Base-by-base conservation (phyloP, 2,888 invertebrate genomes). In the Gandaritis pyraliata region DNA sequence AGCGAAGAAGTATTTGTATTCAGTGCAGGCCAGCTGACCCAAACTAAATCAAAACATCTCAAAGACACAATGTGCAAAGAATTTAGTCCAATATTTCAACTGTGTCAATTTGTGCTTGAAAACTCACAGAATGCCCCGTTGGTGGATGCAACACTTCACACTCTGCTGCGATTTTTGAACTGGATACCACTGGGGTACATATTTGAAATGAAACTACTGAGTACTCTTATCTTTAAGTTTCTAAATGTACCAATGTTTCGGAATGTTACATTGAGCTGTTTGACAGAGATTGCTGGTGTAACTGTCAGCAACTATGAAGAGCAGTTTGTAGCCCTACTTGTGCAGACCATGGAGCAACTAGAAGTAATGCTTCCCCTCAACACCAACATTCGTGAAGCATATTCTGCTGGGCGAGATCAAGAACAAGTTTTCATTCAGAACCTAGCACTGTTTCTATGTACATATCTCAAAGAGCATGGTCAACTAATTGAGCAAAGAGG, bases 131-230 rank as follows among this genome's bases (percentile, higher is more conserved):
- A 99, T 93, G 98, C 98, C 50, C 96, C 97, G 46, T 93, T 99
- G 64, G 98, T 99, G 59, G 97, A 97, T 77, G 96, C 98, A 3
- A 99, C 99, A 0, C 93, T 99, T 70, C 98, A 99, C 84, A 99
- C 99, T 2, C 93, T 99, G 59, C 93, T 99, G 72, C 94, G 98
- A 83, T 99, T 99, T 93, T 94, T 99, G 45, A 99, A 99, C 85
- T 99, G 99, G 99, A 99, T 99, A 80, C 99, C 99, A n/a, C 94
- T 99, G 66, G 99, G 99, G 11, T 99, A 99, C 87, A 99, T 99
- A 84, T 99, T 99, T 93, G 99, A 99, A 93, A 99, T 99, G 72
- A 97, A 98, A 85, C 93, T 99, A 58, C 98, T 99, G 76, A 96
- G 95, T 76, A 98, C 98, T 57, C 94, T 99, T 58, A 97, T 98